phyloP scores from a whole-genome alignment of 37 sponge, comb jelly and placozoan genomes.

The Chondrilla cf. caribensis region DNA sequence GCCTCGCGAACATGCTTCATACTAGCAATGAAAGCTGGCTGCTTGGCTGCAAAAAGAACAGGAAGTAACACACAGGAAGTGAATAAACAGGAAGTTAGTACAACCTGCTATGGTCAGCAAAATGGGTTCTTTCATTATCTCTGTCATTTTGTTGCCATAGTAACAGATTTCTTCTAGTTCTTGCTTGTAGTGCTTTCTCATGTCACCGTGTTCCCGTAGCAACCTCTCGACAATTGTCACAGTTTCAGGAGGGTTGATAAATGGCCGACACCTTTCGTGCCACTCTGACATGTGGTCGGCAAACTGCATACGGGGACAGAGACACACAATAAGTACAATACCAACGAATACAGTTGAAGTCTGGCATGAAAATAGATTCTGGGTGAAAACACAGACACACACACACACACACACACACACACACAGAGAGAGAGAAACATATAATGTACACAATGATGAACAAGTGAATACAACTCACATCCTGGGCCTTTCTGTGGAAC shows the following conservation, averaged over 20 bases:
- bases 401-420: not conserved
- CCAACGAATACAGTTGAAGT: too few species aligned
- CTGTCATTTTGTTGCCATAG: slow-evolving; percentile 10
- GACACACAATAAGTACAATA: too few species aligned
- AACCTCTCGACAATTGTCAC: not conserved
- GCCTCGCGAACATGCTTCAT: slow-evolving; percentile 55
- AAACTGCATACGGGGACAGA: not conserved
- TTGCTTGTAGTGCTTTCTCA: not conserved
- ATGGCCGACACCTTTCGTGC: slow-evolving; percentile 25
- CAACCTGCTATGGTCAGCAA: not conserved
- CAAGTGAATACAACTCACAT: not conserved
- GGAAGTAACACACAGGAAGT: too few species aligned
- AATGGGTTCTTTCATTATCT: slow-evolving; percentile 15
- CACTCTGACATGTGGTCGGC: not conserved
- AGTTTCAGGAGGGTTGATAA: not conserved
- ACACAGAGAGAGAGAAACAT: not conserved
- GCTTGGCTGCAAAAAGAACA: slow-evolving; percentile 3
- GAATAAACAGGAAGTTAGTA: too few species aligned
- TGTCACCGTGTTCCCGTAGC: slow-evolving; percentile 3
- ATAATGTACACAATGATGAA: not conserved
- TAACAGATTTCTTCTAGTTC: not conserved
- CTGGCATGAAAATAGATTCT: too few species aligned
- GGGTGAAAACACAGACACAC: too few species aligned
- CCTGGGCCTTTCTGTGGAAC: slow-evolving; percentile 4
- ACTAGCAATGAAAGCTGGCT: slow-evolving; percentile 27